A percentile compares a stretch with the other conserved stretches of the same genome.
phyloP scores from a whole-genome alignment of 2,113 vertebrate species.

The Xenopus borealis region DNA sequence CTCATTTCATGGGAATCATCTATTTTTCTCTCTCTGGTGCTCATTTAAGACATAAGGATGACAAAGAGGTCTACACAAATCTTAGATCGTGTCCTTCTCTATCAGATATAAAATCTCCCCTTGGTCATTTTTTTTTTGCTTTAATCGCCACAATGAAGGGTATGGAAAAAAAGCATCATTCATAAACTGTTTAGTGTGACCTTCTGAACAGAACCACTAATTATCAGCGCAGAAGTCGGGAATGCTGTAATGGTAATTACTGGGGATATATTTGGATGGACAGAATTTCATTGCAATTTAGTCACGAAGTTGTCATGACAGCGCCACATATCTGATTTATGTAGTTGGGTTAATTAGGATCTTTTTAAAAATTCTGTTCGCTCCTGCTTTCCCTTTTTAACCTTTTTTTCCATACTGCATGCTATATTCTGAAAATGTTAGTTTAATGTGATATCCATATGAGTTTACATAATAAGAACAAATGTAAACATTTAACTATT shows the following conservation, averaged over 20 bases:
- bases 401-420: neutral
- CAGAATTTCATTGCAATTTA: conserved; percentile 73
- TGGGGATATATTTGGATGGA: conserved; percentile 84
- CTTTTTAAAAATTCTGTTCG: conserved; percentile 76
- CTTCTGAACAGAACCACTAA: conserved; percentile 85
- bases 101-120: conserved; percentile 31
- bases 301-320: conserved; percentile 76
- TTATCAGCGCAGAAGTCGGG: conserved; percentile 82
- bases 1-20: conserved; percentile 19
- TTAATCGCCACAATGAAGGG: conserved; percentile 64
- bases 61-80: conserved; percentile 20
- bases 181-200: conserved; percentile 84
- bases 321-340: conserved; percentile 76
- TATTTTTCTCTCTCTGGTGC: neutral
- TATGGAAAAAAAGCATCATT: conserved; percentile 57
- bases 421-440: too few relatives aligned
- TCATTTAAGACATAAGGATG: conserved; percentile 42
- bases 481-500: too few relatives aligned
- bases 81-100: conserved; percentile 12
- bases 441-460: too few relatives aligned
- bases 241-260: conserved; percentile 91
- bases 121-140: conserved; percentile 17
- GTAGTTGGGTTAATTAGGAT: conserved; percentile 82
- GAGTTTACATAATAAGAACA: too few relatives aligned
- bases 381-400: conserved; percentile 40